These are phyloP conservation scores for Lycia hirtaria DNA, from an alignment of 2,888 invertebrate genomes.

Conservation along the genomic window DNA sequence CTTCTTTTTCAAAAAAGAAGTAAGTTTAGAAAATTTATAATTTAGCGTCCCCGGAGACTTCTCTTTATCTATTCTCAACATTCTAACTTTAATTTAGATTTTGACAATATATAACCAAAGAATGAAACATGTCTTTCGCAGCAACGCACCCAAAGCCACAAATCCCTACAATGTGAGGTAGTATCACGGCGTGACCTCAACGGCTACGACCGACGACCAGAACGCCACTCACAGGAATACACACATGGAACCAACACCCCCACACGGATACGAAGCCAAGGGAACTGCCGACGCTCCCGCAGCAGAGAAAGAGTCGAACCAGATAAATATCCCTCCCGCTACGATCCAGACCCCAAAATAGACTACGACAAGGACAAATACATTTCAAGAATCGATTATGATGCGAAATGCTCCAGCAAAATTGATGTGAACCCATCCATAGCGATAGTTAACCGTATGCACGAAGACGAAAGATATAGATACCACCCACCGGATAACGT, in stretches of 20 bases:
- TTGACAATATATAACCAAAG: no score
- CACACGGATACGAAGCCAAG: constrained; percentile 63
- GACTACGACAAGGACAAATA: constrained; percentile 50
- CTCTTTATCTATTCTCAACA: no score
- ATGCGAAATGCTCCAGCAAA: constrained; percentile 55
- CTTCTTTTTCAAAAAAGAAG: no score
- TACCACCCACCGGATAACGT: constrained; percentile 50
- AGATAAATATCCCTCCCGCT: constrained; percentile 53
- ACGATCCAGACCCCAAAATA: constrained; percentile 54
- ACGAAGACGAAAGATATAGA: constrained; percentile 50
- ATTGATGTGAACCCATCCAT: constrained; percentile 53
- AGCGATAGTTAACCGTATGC: constrained; percentile 29
- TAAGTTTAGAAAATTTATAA: no score
- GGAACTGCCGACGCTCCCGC: constrained; percentile 49
- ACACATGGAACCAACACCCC: constrained; percentile 56
- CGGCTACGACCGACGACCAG: constrained; percentile 56
- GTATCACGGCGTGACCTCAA: constrained; percentile 48
- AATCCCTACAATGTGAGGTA: constrained; percentile 75
- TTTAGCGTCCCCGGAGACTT: no score
- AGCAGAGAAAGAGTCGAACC: constrained; percentile 41
- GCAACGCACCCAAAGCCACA: constrained; percentile 72
- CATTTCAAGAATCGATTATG: constrained; percentile 55
- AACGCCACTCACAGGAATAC: constrained; percentile 51
- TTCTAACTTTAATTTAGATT: constrained; percentile 32
- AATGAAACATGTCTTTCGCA: no score